Conservation (phyloP, 2,888 invertebrate genomes). For the Cheilosia vernalis region DNA sequence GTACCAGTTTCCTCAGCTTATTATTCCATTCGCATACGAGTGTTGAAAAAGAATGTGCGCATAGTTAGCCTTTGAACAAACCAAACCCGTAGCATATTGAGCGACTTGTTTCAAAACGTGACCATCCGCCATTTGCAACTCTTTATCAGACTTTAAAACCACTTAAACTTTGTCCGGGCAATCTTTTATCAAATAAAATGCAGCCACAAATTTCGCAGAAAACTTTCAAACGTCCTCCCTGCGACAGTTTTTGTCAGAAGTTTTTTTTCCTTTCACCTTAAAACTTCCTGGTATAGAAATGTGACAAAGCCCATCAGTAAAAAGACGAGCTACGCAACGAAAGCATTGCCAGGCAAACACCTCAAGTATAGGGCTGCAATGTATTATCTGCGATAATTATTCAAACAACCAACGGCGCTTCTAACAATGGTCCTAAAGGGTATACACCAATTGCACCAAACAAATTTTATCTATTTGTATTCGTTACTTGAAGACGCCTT, state of each 20-base stretch:
- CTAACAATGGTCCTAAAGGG: conserved; percentile 42
- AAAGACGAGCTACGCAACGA: not conserved
- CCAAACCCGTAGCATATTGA: not conserved
- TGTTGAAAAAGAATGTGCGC: no score
- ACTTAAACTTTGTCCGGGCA: conserved; percentile 38
- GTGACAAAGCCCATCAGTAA: not conserved
- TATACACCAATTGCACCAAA: conserved; percentile 17
- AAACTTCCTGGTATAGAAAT: not conserved
- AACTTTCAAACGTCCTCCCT: conserved; percentile 21
- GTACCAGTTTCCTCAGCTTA: no score
- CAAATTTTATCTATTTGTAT: conserved; percentile 9
- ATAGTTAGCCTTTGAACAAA: no score
- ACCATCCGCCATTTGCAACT: conserved; percentile 4
- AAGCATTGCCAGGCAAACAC: not conserved
- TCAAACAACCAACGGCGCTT: conserved; percentile 44
- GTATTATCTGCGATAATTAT: conserved; percentile 60
- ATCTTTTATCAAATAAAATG: conserved; percentile 49
- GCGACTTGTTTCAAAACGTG: conserved; percentile 9
- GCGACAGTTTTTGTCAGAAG: not conserved
- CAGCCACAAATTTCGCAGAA: conserved; percentile 19
- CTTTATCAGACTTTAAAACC: conserved; percentile 31
- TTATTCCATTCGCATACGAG: no score
- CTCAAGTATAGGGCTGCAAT: conserved; percentile 1
- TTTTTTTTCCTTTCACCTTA: not conserved
- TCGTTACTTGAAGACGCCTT: conserved; percentile 1